Base-by-base conservation (phyloP, 1,140 invertebrate species). In the Aradophagus sp. region DNA sequence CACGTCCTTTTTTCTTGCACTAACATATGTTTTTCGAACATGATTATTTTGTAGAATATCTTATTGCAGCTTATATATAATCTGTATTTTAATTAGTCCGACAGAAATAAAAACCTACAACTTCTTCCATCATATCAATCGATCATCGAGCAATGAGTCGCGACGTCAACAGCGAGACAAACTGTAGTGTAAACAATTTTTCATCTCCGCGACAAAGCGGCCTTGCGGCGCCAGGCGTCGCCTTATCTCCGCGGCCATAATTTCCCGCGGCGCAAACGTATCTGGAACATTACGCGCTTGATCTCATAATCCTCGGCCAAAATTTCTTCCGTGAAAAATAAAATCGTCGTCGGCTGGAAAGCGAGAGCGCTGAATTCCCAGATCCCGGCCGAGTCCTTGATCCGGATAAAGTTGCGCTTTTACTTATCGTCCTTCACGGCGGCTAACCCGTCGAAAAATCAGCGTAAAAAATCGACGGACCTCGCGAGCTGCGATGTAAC, bases 391-490 rank as follows among this genome's bases (percentile, higher is more conserved):
- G 26, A 67, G 63, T 53, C 55, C 63, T 68, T 68, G 63, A 68
- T 68, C 63, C 47, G 53, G 19, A 68, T 59, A 59, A 59, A 38
- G 34, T 36, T 34, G 45, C 47, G 55, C 63, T 59, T 68, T 68
- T 68, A 68, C 63, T 59, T 68, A 68, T 53, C 53, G 63, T 59
- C 63, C 63, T 68, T 68, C 63, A 47, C 13, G 11, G 17, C 42
- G 38, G 17, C 35, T 48, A 55, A 34, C 42, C 61, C 19, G 61
- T 17, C 26, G 35, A n/a, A 19, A 56, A 65, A 55, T 65, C 16
- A 35, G 50, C 29, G 29, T 48, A 48, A 65, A 65, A 56, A 52
- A 42, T 50, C 34, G 48, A 52, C 42, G 26, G 38, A 12, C 52
- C 39, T 36, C 23, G 52, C 35, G 41, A 32, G 23, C 35, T n/a